These are phyloP conservation scores for Chymomyza caudatula DNA, from an alignment of 2,888 invertebrate genomes.

Conservation along the genomic window DNA sequence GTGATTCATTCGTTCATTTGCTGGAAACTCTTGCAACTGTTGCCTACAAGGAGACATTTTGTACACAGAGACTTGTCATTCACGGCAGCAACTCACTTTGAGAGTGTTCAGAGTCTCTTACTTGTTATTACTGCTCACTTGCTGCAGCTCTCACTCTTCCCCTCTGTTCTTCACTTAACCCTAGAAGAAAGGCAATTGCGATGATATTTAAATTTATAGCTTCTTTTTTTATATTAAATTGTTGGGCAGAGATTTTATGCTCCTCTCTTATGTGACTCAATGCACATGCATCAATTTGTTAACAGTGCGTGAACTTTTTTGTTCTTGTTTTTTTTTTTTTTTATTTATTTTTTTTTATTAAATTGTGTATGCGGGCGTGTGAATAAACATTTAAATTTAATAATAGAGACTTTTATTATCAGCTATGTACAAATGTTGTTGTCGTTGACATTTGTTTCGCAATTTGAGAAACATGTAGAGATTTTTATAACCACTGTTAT, in stretches of 20 bases:
- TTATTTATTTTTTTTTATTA: too few species aligned
- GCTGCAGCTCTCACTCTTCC: background rate
- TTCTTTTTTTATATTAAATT: conserved; percentile 46
- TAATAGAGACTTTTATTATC: background rate
- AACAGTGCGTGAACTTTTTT: background rate
- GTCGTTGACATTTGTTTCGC: background rate
- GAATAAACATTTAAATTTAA: background rate
- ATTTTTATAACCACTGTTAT: too few species aligned
- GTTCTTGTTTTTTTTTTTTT: too few species aligned
- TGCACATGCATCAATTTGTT: background rate
- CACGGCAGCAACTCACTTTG: conserved; percentile 18
- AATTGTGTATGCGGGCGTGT: background rate
- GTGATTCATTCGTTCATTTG: conserved; percentile 39
- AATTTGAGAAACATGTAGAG: background rate
- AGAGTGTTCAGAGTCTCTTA: background rate
- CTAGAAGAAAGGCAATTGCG: background rate
- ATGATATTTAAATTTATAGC: conserved; percentile 7
- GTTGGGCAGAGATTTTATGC: conserved; percentile 37
- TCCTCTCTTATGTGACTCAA: background rate
- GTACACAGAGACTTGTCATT: conserved; percentile 61
- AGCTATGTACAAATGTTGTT: background rate
- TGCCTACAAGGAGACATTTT: conserved; percentile 47
- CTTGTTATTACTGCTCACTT: background rate
- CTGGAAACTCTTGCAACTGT: conserved; percentile 24
- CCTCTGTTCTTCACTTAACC: background rate